phyloP scores from a whole-genome alignment of 2,113 vertebrate species.

The Cryptoleucopteryx plumbea region DNA sequence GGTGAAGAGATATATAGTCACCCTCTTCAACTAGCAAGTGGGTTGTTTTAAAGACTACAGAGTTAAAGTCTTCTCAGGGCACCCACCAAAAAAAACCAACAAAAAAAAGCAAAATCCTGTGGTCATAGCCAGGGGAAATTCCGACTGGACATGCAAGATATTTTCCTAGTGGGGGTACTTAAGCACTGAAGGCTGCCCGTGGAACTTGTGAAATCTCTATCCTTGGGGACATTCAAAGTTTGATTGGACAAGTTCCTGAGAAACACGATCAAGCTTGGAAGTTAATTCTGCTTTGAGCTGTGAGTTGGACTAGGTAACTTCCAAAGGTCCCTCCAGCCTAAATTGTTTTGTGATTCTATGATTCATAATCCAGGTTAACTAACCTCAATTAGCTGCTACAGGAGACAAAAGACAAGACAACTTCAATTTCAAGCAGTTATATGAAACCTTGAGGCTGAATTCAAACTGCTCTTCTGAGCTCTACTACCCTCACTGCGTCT shows the following conservation, averaged over 20 bases:
- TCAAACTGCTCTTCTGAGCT: neutral
- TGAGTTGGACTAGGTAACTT: neutral
- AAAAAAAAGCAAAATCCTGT: neutral
- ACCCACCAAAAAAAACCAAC: neutral
- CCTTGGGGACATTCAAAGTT: neutral
- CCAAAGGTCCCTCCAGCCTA: neutral
- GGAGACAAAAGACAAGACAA: neutral
- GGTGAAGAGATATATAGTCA: neutral
- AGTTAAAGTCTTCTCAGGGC: neutral
- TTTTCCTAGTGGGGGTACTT: neutral
- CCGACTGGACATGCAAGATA: neutral
- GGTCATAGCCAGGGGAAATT: neutral
- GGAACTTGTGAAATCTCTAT: conserved; percentile 7
- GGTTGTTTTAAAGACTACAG: neutral
- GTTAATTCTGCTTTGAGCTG: neutral
- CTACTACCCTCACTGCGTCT: neutral
- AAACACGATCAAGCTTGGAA: neutral
- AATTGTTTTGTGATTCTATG: neutral
- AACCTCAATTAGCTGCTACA: neutral
- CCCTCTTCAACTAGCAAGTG: neutral
- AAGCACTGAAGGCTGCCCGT: neutral
- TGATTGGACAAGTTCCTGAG: neutral
- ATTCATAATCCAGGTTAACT: neutral
- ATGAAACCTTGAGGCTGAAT: neutral
- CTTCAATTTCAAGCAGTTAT: neutral